Percentiles rank a stretch among this genome's conserved stretches.
phyloP scores from a whole-genome alignment of 2,797 vertebrate species.

The Enteromius mattozi region DNA sequence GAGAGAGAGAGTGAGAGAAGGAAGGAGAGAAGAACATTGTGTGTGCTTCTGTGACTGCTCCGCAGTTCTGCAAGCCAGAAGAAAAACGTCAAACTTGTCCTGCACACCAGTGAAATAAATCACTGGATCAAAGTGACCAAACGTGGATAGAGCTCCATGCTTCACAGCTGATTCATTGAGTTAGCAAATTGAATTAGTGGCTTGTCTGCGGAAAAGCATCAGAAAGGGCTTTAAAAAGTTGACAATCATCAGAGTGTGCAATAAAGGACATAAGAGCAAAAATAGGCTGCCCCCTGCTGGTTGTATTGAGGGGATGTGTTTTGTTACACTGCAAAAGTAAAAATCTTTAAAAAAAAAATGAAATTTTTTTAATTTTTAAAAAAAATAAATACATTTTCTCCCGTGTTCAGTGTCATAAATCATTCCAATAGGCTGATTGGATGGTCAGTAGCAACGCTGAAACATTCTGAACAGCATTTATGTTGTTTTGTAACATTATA shows the following conservation, averaged over 20 bases:
- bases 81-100: conserved; percentile 50
- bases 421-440: background rate
- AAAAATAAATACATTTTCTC: too few species aligned
- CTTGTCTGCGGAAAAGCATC: conserved; percentile 4
- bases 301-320: background rate
- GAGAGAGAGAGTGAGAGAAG: background rate
- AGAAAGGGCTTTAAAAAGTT: conserved; percentile 31
- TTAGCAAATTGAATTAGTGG: conserved; percentile 44
- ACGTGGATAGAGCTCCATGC: conserved; percentile 22
- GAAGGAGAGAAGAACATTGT: conserved; percentile 9
- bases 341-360: too few species aligned
- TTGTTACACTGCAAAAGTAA: background rate
- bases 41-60: conserved; percentile 25
- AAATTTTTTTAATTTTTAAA: too few species aligned
- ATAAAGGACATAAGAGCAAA: background rate
- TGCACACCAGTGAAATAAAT: conserved; percentile 41
- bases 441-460: background rate
- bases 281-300: conserved; percentile 12
- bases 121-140: conserved; percentile 49
- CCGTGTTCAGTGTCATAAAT: background rate
- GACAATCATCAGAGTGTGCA: background rate
- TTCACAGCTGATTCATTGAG: conserved; percentile 36
- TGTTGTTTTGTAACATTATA: background rate
- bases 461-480: background rate
- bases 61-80: conserved; percentile 50